These are phyloP conservation scores for Calyptommatus sinebrachiatus DNA, from an alignment of 2,113 vertebrate genomes.

Conservation along the genomic window DNA sequence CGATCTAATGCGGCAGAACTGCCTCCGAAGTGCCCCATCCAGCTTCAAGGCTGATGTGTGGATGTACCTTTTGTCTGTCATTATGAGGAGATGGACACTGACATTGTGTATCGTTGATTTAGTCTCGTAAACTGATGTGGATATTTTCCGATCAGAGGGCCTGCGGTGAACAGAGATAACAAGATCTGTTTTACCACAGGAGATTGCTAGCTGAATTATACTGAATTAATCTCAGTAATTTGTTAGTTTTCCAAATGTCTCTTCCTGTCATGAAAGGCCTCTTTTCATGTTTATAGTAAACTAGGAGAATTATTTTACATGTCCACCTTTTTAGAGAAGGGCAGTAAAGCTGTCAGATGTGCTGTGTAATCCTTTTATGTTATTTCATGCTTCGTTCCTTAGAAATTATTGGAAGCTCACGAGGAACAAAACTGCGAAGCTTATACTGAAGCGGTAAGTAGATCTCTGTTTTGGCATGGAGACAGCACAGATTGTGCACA, in stretches of 20 bases:
- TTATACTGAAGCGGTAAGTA: slow-evolving; percentile 94
- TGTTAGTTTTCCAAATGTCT: not conserved
- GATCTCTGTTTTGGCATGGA: not conserved
- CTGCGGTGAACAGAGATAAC: not conserved
- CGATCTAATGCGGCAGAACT: no score
- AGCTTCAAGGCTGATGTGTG: no score
- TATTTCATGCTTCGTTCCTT: slow-evolving; percentile 22
- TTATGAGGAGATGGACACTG: not conserved
- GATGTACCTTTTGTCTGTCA: no score
- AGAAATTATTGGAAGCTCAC: slow-evolving; percentile 97
- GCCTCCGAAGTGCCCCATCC: no score
- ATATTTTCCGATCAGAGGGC: not conserved
- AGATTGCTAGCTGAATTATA: not conserved
- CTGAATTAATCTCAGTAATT: not conserved
- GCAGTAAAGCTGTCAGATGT: not conserved
- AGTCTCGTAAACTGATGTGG: not conserved
- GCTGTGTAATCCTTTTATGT: not conserved
- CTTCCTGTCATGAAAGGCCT: not conserved
- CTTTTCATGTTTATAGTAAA: not conserved
- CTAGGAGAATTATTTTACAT: not conserved
- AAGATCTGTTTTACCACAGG: not conserved
- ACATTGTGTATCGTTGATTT: not conserved
- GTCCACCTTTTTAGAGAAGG: not conserved
- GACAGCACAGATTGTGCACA: not conserved
- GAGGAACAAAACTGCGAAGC: slow-evolving; percentile 96